Evolutionary conservation across 1,140 invertebrate genomes (phyloP).

Genomic region (Drosophila trapezifrons): DNA sequence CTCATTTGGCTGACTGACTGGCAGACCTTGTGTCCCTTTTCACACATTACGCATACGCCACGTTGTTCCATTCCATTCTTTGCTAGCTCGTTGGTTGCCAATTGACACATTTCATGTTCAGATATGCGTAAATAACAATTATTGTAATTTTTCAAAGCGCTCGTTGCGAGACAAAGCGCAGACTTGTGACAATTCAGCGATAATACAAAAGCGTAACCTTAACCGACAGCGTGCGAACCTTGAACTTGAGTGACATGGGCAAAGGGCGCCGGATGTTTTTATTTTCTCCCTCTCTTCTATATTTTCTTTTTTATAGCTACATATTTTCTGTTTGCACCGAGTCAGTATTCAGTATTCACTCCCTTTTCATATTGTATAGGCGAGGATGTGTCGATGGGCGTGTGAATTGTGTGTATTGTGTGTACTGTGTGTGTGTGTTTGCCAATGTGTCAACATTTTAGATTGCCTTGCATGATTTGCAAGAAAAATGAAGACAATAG

Average conservation of each 20-base stretch:
- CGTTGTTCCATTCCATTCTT: conserved; percentile 38
- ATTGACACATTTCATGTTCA: conserved; percentile 80
- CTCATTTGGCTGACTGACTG: conserved; percentile 21
- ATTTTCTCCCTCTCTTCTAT: conserved; percentile 5
- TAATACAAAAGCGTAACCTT: conserved; percentile 64
- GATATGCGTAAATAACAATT: conserved; percentile 82
- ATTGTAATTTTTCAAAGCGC: conserved; percentile 72
- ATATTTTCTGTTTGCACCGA: conserved; percentile 12
- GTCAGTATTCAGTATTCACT: not conserved
- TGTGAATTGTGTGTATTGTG: not conserved
- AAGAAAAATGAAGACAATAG: conserved; percentile 82
- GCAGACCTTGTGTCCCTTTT: conserved; percentile 60
- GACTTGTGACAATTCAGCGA: conserved; percentile 62
- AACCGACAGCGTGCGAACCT: conserved; percentile 64
- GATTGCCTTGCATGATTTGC: conserved; percentile 81
- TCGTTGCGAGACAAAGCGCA: conserved; percentile 67
- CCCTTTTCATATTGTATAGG: conserved; percentile 5
- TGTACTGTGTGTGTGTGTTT: conserved; percentile 34
- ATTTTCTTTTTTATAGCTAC: conserved; percentile 2
- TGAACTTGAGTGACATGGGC: conserved; percentile 76
- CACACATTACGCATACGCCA: conserved; percentile 70
- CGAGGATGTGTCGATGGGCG: conserved; percentile 48
- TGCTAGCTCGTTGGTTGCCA: conserved; percentile 65
- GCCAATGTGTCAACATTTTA: conserved; percentile 78
- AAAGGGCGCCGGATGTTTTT: conserved; percentile 33